Percentiles rank a stretch among this genome's conserved stretches.
Conservation (phyloP, 2,888 invertebrate genomes). For the Pharmacophagus antenor region DNA sequence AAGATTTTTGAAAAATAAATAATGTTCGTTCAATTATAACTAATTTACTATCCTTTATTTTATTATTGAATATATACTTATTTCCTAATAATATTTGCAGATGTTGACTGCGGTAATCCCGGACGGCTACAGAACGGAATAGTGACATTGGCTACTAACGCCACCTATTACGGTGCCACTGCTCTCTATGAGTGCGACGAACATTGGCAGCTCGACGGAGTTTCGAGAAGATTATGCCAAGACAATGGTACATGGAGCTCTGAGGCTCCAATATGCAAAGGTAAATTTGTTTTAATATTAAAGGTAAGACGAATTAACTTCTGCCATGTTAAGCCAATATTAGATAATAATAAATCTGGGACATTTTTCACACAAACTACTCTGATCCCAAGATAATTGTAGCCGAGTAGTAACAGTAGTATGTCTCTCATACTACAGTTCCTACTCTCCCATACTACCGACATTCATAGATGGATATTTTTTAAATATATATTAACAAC, state of each 20-base stretch:
- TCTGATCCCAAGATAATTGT: too few relatives aligned
- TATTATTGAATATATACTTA: neutral
- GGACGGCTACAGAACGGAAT: slow-evolving; percentile 86
- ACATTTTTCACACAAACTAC: too few relatives aligned
- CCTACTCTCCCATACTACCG: too few relatives aligned
- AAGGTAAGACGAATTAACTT: too few relatives aligned
- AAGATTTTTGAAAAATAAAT: too few relatives aligned
- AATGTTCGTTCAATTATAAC: neutral
- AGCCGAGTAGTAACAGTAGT: too few relatives aligned
- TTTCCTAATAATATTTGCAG: slow-evolving; percentile 62
- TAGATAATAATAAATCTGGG: too few relatives aligned
- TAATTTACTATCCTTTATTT: neutral
- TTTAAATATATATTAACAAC: too few relatives aligned
- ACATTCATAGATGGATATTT: too few relatives aligned
- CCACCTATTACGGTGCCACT: slow-evolving; percentile 92
- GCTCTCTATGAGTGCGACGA: slow-evolving; percentile 91
- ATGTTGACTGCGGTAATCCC: slow-evolving; percentile 92
- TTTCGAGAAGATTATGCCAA: slow-evolving; percentile 89
- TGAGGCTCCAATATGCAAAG: slow-evolving; percentile 89
- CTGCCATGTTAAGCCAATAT: too few relatives aligned
- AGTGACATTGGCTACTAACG: slow-evolving; percentile 90
- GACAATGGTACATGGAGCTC: slow-evolving; percentile 96
- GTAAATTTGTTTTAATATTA: slow-evolving; percentile 57
- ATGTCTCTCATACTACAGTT: too few relatives aligned
- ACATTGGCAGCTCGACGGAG: slow-evolving; percentile 91